Base-by-base conservation (phyloP, 2,113 vertebrate species). In the Chaetodon trifascialis region DNA sequence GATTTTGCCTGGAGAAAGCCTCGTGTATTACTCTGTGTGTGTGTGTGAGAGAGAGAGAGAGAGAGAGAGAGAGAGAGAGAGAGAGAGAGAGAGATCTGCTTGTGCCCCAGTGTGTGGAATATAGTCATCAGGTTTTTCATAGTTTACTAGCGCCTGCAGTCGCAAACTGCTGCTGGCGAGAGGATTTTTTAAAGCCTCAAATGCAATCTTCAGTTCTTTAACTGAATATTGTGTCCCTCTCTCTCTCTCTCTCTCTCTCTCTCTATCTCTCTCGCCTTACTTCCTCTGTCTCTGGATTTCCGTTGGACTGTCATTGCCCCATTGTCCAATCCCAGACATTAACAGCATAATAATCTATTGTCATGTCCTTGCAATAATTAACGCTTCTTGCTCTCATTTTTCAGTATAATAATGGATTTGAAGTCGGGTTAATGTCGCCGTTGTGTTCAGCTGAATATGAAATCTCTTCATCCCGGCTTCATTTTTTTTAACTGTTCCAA, bases 1-100 rank as follows among this genome's bases (percentile, higher is more conserved):
- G 97, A 97, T 98, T 98, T 97, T 95, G 94, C 94, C 87, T 38
- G 85, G 96, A 95, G 95, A 97, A 97, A 95, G 95, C 96, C 91
- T 95, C 90, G 89, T 83, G 90, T 91, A 88, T 93, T 88, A 88
- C 78, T 85, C 0, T 84, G 85, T 21, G 74, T 76, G 78, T 59
- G 80, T 76, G 73, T 77, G 73, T 76, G 78, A 65, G 66, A 42
- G 80, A 73, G 69, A 44, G 73, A 46, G 82, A 30, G 30, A 30
- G 30, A 4, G 68, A 30, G 30, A 30, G 30, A 30, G 62, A 36
- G 68, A 4, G 62, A 11, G 56, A 1, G 67, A 4, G 64, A 19
- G 64, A 54, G 11, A 52, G 47, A 17, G 56, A 8, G 21, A 51
- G 19, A 75, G 66, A 70, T 79, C 58, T 63, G 81, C 78, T 71